These are phyloP conservation scores for Thalassarche chlororhynchos DNA, from an alignment of 2,113 vertebrate genomes.

Conservation along the genomic window DNA sequence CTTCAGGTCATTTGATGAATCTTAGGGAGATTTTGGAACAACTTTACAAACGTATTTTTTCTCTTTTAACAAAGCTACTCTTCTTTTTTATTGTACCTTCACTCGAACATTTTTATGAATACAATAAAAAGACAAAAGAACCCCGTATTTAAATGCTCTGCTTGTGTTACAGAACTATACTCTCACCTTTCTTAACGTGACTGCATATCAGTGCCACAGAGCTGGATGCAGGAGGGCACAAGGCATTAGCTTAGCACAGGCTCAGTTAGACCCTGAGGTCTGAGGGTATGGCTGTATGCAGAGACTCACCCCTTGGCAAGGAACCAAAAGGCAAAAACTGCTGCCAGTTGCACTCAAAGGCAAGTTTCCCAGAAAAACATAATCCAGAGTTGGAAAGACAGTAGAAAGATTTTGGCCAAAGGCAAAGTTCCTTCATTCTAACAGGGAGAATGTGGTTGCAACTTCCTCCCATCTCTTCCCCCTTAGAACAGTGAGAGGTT, in stretches of 20 bases:
- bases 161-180: not conserved
- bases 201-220: not conserved
- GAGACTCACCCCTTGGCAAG: not conserved
- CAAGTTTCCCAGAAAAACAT: not conserved
- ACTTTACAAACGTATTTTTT: not conserved
- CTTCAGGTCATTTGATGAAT: not conserved
- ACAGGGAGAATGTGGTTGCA: not conserved
- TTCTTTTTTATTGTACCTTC: not conserved
- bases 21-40: not conserved
- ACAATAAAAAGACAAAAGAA: not conserved
- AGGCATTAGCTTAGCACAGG: not conserved
- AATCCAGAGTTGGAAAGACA: not conserved
- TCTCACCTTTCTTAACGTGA: not conserved
- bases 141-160: not conserved
- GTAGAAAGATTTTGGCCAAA: not conserved
- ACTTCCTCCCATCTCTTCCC: not conserved
- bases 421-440: not conserved
- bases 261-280: not conserved
- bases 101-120: not conserved
- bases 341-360: not conserved
- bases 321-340: not conserved
- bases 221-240: not conserved
- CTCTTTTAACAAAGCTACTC: not conserved
- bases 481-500: not conserved
- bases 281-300: not conserved